Conservation (phyloP, 1,140 invertebrate species). For the Mycetomoellerius zeteki region DNA sequence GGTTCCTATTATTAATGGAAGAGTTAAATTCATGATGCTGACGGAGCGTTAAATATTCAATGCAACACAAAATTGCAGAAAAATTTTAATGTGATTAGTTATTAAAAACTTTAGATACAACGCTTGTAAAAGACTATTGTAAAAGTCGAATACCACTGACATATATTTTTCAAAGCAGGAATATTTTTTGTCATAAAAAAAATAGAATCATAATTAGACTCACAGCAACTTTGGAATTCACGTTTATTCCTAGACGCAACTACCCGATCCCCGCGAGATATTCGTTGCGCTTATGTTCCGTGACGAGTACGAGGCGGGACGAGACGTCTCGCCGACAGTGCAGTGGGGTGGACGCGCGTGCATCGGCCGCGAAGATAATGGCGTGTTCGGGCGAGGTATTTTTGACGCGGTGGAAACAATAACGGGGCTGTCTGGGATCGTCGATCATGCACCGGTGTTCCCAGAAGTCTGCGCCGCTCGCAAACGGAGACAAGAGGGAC, state of each 20-base stretch:
- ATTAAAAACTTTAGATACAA: background rate
- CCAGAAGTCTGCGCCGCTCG: slow-evolving; percentile 44
- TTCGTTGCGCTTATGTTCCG: slow-evolving; percentile 29
- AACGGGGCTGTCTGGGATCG: slow-evolving; percentile 53
- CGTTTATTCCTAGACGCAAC: slow-evolving; percentile 36
- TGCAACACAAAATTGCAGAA: background rate
- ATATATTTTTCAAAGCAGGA: background rate
- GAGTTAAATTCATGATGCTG: too few relatives aligned
- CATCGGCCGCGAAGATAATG: slow-evolving; percentile 48
- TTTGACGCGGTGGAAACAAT: slow-evolving; percentile 57
- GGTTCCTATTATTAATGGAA: too few relatives aligned
- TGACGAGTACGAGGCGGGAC: slow-evolving; percentile 25
- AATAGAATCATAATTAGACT: slow-evolving; percentile 19
- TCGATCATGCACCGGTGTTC: slow-evolving; percentile 50
- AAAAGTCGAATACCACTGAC: background rate
- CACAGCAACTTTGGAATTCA: background rate
- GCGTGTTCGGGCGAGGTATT: slow-evolving; percentile 38
- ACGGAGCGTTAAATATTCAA: too few relatives aligned
- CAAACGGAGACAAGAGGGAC: slow-evolving; percentile 66
- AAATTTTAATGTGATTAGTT: background rate
- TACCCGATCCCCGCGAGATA: slow-evolving; percentile 47
- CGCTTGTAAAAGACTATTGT: background rate
- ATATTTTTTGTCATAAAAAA: background rate
- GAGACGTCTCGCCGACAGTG: slow-evolving; percentile 24
- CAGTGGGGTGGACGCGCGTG: slow-evolving; percentile 7